phyloP scores from a whole-genome alignment of 2,113 vertebrate genomes.

The Cranoglanis bouderius region DNA sequence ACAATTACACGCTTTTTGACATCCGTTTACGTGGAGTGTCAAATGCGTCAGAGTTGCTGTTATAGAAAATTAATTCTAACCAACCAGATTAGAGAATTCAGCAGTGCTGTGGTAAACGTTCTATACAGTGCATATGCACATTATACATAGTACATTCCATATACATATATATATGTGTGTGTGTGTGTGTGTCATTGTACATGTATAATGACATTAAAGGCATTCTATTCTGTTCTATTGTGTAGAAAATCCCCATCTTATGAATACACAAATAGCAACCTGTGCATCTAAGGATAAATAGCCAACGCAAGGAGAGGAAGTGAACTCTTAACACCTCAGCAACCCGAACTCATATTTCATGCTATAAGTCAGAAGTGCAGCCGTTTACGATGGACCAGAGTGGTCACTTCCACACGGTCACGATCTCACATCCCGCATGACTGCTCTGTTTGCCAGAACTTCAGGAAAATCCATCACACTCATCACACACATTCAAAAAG shows the following conservation, averaged over 20 bases:
- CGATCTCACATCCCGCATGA: neutral
- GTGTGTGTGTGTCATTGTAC: too few relatives aligned
- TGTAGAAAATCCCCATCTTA: neutral
- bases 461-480: neutral
- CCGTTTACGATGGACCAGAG: neutral
- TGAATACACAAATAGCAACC: neutral
- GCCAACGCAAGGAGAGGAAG: neutral
- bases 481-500: neutral
- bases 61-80: neutral
- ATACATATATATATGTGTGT: neutral
- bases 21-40: neutral
- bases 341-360: neutral
- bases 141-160: neutral
- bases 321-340: neutral
- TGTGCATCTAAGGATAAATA: neutral
- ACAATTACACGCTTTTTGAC: neutral
- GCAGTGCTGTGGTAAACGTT: neutral
- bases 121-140: neutral
- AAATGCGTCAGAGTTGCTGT: neutral
- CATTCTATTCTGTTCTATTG: neutral
- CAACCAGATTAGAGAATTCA: neutral
- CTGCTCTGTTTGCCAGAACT: neutral
- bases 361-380: neutral
- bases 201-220: neutral
- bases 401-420: conserved; percentile 1